A percentile compares a stretch with the other conserved stretches of the same genome.
phyloP scores from a whole-genome alignment of 2,888 invertebrate genomes.

The Acanthosoma haemorrhoidale region DNA sequence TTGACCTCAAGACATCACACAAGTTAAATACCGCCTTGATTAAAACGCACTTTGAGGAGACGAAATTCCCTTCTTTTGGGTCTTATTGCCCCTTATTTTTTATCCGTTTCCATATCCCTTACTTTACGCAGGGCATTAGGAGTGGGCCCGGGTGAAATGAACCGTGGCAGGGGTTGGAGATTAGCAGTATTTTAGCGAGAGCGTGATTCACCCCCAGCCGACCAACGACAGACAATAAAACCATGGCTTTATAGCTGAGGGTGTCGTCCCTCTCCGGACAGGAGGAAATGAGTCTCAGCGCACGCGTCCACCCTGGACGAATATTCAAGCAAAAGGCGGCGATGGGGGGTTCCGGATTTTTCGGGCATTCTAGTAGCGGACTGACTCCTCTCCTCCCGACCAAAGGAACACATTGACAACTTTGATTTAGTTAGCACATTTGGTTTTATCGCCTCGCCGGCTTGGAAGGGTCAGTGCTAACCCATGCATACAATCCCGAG shows the following conservation, averaged over 20 bases:
- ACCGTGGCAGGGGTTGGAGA: conserved; percentile 1
- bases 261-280: conserved; percentile 1
- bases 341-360: neutral
- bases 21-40: too few species aligned
- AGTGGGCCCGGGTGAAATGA: conserved; percentile 1
- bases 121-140: neutral
- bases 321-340: neutral
- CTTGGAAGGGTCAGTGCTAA: neutral
- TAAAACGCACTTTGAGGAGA: too few species aligned
- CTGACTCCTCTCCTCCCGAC: too few species aligned
- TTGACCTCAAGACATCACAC: too few species aligned
- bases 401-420: conserved; percentile 1
- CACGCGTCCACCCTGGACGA: neutral
- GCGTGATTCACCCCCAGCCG: conserved; percentile 2
- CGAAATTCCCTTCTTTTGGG: too few species aligned
- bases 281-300: neutral
- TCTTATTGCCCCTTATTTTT: neutral
- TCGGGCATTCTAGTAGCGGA: too few species aligned
- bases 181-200: conserved; percentile 18
- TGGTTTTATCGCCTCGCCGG: neutral
- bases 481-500: neutral
- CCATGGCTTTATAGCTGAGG: neutral
- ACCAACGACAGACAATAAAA: conserved; percentile 5
- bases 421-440: conserved; percentile 14
- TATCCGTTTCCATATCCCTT: neutral